These are phyloP conservation scores for Laticauda laticaudata DNA, from an alignment of 2,113 vertebrate genomes.

Conservation along the genomic window DNA sequence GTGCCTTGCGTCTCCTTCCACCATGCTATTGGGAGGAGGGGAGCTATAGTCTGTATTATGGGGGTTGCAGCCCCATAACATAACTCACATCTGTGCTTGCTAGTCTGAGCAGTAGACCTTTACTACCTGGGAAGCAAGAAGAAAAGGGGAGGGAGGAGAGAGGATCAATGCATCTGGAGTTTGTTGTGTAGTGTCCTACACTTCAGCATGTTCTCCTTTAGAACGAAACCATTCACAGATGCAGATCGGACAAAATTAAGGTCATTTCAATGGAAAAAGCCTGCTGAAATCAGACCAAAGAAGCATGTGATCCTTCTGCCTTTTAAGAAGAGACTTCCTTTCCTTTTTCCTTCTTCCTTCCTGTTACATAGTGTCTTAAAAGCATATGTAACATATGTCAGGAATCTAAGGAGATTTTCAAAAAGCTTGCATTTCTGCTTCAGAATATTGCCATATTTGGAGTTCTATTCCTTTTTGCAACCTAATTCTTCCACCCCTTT, in stretches of 20 bases:
- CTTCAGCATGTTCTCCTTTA: not conserved
- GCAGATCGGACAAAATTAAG: not conserved
- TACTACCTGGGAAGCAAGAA: not conserved
- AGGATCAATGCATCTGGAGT: not conserved
- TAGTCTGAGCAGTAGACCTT: rapidly evolving
- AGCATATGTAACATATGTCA: not conserved
- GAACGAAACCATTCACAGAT: not conserved
- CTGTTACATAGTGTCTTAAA: not conserved
- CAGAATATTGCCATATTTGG: not conserved
- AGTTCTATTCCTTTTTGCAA: not conserved
- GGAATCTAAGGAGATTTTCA: not conserved
- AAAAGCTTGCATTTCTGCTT: not conserved
- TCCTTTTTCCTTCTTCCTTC: not conserved
- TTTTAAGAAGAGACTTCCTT: not conserved
- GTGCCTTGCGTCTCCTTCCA: conserved; percentile 32
- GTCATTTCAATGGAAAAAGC: not conserved
- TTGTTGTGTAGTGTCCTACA: not conserved
- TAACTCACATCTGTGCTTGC: not conserved
- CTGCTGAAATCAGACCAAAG: not conserved
- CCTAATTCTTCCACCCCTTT: not conserved
- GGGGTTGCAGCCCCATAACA: conserved; percentile 8
- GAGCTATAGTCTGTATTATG: conserved; percentile 30
- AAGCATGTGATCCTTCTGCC: not conserved
- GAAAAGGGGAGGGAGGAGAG: not conserved
- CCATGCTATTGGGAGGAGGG: not conserved